These are phyloP conservation scores for Drosophila meridiana DNA, from an alignment of 2,888 invertebrate species.

Conservation along the genomic window DNA sequence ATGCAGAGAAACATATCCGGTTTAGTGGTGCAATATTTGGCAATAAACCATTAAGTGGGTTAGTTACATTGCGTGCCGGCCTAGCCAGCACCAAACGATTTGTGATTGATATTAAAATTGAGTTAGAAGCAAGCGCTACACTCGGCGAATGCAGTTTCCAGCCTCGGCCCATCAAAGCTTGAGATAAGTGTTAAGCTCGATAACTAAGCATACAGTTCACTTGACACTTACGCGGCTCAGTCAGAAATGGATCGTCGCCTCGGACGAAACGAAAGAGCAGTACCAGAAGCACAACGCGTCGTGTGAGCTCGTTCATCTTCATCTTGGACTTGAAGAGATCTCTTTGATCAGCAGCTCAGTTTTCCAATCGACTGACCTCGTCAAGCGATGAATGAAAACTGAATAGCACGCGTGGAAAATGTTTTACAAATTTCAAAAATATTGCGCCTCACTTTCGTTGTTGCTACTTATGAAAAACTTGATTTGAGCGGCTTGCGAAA, in stretches of 20 bases:
- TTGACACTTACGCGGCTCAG: conserved; percentile 82
- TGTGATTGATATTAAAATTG: not conserved
- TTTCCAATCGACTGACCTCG: conserved; percentile 43
- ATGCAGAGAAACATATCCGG: conserved; percentile 64
- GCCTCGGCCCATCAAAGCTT: not conserved
- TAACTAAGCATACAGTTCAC: conserved; percentile 14
- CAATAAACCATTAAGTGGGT: conserved; percentile 52
- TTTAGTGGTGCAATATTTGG: conserved; percentile 69
- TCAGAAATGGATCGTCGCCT: conserved; percentile 72
- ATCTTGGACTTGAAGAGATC: not conserved
- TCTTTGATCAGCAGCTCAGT: conserved; percentile 3
- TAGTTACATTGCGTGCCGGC: conserved; percentile 59
- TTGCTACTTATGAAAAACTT: conserved; percentile 57
- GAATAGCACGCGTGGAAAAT: conserved; percentile 42
- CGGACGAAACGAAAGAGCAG: conserved; percentile 30
- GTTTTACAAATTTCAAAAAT: conserved; percentile 63
- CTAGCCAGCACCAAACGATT: not conserved
- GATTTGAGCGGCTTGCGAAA: conserved; percentile 60
- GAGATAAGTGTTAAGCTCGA: not conserved
- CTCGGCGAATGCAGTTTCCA: not conserved
- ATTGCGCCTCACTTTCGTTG: conserved; percentile 59
- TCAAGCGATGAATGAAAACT: conserved; percentile 62
- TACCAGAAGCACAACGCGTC: conserved; percentile 39
- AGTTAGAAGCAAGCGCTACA: not conserved
- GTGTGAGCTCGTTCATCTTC: conserved; percentile 36